Conservation (phyloP, 2,797 vertebrate genomes). For the Danionella dracula region DNA sequence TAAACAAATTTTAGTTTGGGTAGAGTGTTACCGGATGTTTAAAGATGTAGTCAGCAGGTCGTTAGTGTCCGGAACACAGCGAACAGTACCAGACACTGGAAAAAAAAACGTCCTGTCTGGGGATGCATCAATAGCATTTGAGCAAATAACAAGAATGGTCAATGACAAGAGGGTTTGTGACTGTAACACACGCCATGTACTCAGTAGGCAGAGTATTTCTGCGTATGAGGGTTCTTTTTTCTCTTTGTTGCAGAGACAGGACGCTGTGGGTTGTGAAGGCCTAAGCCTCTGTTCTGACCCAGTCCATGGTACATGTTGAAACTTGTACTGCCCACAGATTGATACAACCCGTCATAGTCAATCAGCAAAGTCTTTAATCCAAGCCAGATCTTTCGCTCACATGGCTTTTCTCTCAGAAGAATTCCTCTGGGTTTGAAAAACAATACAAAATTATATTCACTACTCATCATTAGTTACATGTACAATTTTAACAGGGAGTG, state of each 20-base stretch:
- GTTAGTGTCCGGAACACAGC: no score
- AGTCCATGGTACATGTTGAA: not conserved
- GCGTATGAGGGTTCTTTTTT: conserved; percentile 32
- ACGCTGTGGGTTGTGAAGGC: conserved; percentile 10
- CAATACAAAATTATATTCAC: no score
- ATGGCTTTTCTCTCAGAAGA: no score
- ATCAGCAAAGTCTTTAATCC: not conserved
- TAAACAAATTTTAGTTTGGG: no score
- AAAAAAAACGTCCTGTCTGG: no score
- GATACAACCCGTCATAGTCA: not conserved
- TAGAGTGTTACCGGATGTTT: no score
- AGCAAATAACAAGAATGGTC: not conserved
- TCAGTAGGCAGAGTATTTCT: conserved; percentile 60
- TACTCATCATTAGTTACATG: no score
- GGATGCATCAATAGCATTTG: not conserved
- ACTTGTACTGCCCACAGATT: not conserved
- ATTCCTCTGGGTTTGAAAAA: no score
- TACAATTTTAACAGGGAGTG: no score
- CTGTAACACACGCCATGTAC: conserved; percentile 50
- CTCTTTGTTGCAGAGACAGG: conserved; percentile 31
- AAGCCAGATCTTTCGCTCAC: not conserved
- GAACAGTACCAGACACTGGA: no score
- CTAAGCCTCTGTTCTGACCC: conserved; percentile 5
- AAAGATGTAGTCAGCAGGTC: no score
- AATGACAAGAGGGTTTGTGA: conserved; percentile 13